Evolutionary conservation across 2,888 invertebrate species (phyloP), one percentile per base, ranked within the genome.

Genomic region (Xestia c-nigrum): DNA sequence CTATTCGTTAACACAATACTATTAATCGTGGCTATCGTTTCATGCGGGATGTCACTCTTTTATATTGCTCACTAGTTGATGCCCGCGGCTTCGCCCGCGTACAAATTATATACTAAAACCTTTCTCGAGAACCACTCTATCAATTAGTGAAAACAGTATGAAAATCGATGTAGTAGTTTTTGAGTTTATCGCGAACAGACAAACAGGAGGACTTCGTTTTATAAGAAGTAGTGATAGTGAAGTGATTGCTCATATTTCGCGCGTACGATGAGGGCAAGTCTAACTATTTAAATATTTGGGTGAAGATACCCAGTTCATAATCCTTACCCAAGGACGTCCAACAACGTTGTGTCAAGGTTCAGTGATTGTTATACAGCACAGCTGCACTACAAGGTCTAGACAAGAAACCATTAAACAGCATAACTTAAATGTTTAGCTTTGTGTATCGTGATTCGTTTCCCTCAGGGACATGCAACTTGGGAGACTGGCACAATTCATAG

Each of bases 251-350:
- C 61, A 24, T 14, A 59, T 31, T 59, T 31, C 31, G 9, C 59
- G 59, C 59, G 19, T 61, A 38, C 31, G 31, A 31, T 38, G 59
- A 9, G 19, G 31, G 5, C 59, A 19, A 19, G 59, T 38, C 4
- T 31, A 61, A 59, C 10, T 21, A 38, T 57, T 67, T 50, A n/a
- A 70, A 63, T 63, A 12, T 40, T 63, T 31, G 9, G n/a, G 9
- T 71, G 31, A 47, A 68, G 1, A 5, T 55, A 43, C 10, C n/a
- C 43, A 59, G 31, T 52, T 78, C 68, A 21, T 55, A 59, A 64
- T 72, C 59, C 61, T 65, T 57, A n/a, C 7, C 21, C 67, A 80
- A 76, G 80, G 84, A 84, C 47, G n/a, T 47, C 50, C 46, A 67
- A 14, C 21, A 24, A 61, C 47, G 46, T 66, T 16, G 46, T 38